Base-by-base conservation (phyloP, 2,113 vertebrate species). In the Sterrhoptilus dennistouni region DNA sequence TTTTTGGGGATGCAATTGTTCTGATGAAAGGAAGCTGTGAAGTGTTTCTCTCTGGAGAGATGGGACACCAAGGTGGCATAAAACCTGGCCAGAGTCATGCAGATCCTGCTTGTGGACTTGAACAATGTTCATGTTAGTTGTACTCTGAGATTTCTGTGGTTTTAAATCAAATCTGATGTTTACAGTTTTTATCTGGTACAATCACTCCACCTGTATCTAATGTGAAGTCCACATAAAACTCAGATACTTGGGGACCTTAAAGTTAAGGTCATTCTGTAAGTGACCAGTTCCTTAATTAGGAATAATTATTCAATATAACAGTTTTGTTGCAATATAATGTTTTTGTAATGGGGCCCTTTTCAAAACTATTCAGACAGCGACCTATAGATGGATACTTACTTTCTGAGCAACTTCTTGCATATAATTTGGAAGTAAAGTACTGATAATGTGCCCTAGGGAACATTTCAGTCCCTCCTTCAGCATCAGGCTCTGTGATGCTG, bases 121-220 rank as follows among this genome's bases (percentile, higher is more conserved):
- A 77, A 14, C 87, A 38, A 50, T 33, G 21, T 54, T 80, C 52
- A 45, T 54, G 38, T 66, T 38, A 36, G 28, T 56, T 87, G 18
- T 70, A 18, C 35, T 59, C 60, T 8, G 49, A 94, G 44, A 29
- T 64, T 74, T 64, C n/a, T 61, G 40, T 44, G 75, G 12, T 45
- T 88, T 80, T 33, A 66, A 64, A 66, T 31, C 18, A 75, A 47
- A 52, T 16, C 15, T 59, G 47, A 49, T n/a, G 19, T 52, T 71
- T 35, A 8, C 22, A 35, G 8, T 60, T 28, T 68, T 79, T 82
- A 40, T 20, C 29, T 87, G 31, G 61, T 57, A 6, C 13, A 53
- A 0, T 82, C 49, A 33, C 35, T 68, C 15, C 36, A 18, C 22
- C 44, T 42, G 0, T 10, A 0, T 49, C 42, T 68, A 65, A 7